These are phyloP conservation scores for Achatina immaculata DNA, from an alignment of 1,140 invertebrate species.

Conservation along the genomic window DNA sequence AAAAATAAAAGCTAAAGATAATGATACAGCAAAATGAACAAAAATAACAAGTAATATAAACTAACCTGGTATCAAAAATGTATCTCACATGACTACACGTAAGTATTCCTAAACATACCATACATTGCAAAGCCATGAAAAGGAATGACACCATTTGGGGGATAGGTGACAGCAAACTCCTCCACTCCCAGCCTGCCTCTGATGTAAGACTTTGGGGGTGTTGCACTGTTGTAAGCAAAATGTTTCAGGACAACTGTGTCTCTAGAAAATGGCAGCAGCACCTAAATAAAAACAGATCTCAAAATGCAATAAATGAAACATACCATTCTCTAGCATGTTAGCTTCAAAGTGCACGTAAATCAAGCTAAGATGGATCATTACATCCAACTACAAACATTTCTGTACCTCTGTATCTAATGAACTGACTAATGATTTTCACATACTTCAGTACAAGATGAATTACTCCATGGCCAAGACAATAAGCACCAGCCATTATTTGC, in stretches of 20 bases:
- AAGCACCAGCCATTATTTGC: too few species aligned
- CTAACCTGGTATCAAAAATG: too few species aligned
- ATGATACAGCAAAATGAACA: neutral
- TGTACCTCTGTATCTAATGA: too few species aligned
- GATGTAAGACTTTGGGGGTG: slow-evolving; percentile 69
- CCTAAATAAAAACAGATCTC: slow-evolving; percentile 69
- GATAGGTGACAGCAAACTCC: slow-evolving; percentile 80
- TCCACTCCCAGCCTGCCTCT: slow-evolving; percentile 68
- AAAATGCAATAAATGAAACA: neutral
- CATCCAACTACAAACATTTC: too few species aligned
- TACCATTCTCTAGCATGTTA: too few species aligned
- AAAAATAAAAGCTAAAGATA: neutral
- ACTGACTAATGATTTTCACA: too few species aligned
- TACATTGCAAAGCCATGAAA: slow-evolving; percentile 98
- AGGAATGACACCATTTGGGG: slow-evolving; percentile 93
- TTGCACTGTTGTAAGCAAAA: slow-evolving; percentile 69
- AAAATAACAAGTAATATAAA: neutral
- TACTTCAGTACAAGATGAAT: too few species aligned
- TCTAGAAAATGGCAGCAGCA: slow-evolving; percentile 93
- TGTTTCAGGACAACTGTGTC: slow-evolving; percentile 83
- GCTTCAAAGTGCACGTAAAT: too few species aligned
- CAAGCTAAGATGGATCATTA: too few species aligned
- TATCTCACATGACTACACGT: too few species aligned
- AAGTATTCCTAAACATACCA: slow-evolving; percentile 81
- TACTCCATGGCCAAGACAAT: too few species aligned